Conservation (phyloP, 2,797 vertebrate genomes). For the Pseudochromis fuscus region DNA sequence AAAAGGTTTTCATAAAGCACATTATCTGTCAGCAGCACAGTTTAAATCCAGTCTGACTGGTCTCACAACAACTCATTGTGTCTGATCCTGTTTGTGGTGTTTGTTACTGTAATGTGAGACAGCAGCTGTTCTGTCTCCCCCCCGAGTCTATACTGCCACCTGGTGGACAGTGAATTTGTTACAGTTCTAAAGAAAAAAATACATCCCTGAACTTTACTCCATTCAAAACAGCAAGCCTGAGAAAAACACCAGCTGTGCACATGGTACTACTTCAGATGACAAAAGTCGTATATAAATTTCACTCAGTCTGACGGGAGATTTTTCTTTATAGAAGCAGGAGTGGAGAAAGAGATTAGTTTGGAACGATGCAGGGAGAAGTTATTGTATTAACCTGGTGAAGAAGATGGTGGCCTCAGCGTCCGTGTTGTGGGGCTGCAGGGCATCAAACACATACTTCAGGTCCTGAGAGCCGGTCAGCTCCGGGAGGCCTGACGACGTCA, state of each 20-base stretch:
- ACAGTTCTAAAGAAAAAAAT: constrained; percentile 1
- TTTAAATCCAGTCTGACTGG: constrained; percentile 4
- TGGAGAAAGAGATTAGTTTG: background rate
- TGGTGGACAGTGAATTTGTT: constrained; percentile 40
- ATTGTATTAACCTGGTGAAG: constrained; percentile 91
- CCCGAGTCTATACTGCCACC: constrained; percentile 26
- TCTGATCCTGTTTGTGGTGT: background rate
- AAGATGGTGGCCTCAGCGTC: constrained; percentile 98
- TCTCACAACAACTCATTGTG: background rate
- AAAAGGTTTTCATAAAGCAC: background rate
- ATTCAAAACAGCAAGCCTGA: background rate
- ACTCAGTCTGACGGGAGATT: background rate
- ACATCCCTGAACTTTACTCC: background rate
- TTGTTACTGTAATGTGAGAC: constrained; percentile 9
- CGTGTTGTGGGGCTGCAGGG: constrained; percentile 95
- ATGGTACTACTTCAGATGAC: background rate
- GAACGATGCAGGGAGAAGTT: background rate
- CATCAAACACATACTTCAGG: constrained; percentile 96
- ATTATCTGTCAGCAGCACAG: background rate
- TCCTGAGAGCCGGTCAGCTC: constrained; percentile 94
- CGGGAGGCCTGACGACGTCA: constrained; percentile 95
- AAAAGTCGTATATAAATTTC: background rate
- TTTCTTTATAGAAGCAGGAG: background rate
- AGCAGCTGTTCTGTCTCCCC: background rate
- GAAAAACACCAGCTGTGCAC: constrained; percentile 3